phyloP scores from a whole-genome alignment of 2,113 vertebrate species.

The Grantiella picta region DNA sequence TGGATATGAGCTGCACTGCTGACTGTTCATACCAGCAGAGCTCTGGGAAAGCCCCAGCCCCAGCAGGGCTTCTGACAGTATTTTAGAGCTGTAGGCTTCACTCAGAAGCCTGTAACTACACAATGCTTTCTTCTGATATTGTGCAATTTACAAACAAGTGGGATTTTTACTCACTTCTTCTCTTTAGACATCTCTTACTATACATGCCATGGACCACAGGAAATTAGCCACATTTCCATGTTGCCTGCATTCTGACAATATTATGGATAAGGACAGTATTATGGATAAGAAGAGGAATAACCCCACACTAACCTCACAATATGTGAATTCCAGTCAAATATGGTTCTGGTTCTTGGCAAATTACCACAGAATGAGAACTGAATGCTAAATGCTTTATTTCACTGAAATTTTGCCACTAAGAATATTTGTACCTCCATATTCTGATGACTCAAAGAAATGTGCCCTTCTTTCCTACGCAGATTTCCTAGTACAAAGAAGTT shows the following conservation, averaged over 20 bases:
- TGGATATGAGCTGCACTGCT: not conserved
- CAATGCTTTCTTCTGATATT: not conserved
- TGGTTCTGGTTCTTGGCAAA: not conserved
- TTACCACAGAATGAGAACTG: not conserved
- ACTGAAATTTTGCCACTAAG: not conserved
- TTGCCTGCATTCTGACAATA: not conserved
- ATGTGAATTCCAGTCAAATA: not conserved
- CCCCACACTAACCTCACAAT: not conserved
- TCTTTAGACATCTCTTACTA: not conserved
- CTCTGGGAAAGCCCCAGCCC: not conserved
- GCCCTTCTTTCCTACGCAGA: not conserved
- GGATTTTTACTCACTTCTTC: not conserved
- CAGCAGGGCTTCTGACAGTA: not conserved
- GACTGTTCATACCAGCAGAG: not conserved
- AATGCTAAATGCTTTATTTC: not conserved
- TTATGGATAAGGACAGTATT: not conserved
- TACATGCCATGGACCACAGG: accelerated
- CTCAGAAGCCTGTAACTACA: not conserved
- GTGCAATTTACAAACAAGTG: not conserved
- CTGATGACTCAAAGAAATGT: not conserved
- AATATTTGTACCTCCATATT: not conserved
- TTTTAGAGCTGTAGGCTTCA: not conserved
- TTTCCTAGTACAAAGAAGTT: not conserved
- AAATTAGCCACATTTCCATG: not conserved
- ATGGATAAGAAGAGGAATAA: not conserved